Conservation (phyloP, 2,113 vertebrate species). For the Rhineura floridana region DNA sequence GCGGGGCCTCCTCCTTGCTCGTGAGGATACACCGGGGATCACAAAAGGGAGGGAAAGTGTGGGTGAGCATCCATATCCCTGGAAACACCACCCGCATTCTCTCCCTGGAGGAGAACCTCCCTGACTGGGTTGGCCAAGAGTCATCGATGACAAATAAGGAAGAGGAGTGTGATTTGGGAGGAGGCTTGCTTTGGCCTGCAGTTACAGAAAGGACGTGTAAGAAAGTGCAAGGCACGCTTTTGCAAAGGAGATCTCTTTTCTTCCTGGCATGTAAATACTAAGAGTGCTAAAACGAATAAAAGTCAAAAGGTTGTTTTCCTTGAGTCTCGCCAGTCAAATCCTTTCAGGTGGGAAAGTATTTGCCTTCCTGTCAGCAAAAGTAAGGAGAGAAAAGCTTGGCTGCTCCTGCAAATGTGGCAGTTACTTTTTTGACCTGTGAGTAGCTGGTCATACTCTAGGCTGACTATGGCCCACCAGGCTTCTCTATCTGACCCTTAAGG, state of each 20-base stretch:
- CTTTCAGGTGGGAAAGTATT: slow-evolving; percentile 17
- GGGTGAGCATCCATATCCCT: background rate
- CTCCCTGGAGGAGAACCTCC: background rate
- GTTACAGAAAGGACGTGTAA: slow-evolving; percentile 38
- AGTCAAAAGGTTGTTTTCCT: slow-evolving; percentile 56
- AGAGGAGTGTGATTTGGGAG: slow-evolving; percentile 22
- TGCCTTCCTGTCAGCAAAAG: background rate
- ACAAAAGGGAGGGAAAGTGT: background rate
- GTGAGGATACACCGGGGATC: background rate
- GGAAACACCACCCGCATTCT: background rate
- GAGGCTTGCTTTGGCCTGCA: slow-evolving; percentile 17
- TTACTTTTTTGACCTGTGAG: background rate
- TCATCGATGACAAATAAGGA: slow-evolving; percentile 16
- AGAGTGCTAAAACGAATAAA: slow-evolving; percentile 58
- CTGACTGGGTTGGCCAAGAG: background rate
- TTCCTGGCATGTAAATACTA: slow-evolving; percentile 71
- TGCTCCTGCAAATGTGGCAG: background rate
- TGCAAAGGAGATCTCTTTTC: slow-evolving; percentile 49
- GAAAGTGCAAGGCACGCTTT: slow-evolving; percentile 16
- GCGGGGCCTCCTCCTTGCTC: background rate
- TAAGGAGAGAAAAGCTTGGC: background rate
- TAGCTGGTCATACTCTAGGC: background rate
- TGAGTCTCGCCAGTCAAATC: slow-evolving; percentile 47
- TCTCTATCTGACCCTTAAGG: too few relatives aligned
- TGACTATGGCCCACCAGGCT: too few relatives aligned